Conservation (phyloP, 2,797 vertebrate species). For the Takifugu ocellatus region DNA sequence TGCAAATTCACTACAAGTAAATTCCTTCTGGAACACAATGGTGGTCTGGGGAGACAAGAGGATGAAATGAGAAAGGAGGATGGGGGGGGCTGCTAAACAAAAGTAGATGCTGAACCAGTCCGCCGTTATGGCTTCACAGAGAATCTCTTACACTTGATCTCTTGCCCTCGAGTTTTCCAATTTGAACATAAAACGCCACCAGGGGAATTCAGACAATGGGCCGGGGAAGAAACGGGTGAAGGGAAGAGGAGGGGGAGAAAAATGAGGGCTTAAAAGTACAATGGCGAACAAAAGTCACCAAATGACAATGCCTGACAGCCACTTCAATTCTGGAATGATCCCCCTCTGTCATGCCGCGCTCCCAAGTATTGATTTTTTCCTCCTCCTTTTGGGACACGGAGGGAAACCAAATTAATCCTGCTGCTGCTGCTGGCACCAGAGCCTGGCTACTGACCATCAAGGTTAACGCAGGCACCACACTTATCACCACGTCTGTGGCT, state of each 20-base stretch:
- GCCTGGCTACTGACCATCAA: slow-evolving; percentile 85
- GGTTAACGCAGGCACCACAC: slow-evolving; percentile 93
- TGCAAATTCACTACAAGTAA: slow-evolving; percentile 76
- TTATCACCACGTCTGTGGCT: slow-evolving; percentile 88
- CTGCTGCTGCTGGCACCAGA: slow-evolving; percentile 61
- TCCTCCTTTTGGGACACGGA: slow-evolving; percentile 32
- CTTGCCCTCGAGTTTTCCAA: slow-evolving; percentile 81
- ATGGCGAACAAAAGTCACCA: slow-evolving; percentile 92
- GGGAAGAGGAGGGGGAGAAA: slow-evolving; percentile 75
- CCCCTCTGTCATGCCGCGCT: slow-evolving; percentile 75
- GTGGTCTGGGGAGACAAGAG: slow-evolving; percentile 62
- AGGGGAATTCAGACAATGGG: slow-evolving; percentile 84
- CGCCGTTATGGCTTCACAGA: slow-evolving; percentile 69
- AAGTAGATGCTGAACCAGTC: slow-evolving; percentile 65
- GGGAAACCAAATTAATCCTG: slow-evolving; percentile 81
- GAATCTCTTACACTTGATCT: slow-evolving; percentile 82
- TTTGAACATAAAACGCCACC: slow-evolving; percentile 79
- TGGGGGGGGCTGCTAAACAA: slow-evolving; percentile 44
- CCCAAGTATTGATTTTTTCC: slow-evolving; percentile 90
- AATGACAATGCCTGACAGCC: slow-evolving; percentile 93
- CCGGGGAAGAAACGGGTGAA: slow-evolving; percentile 58
- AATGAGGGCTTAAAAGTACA: slow-evolving; percentile 95
- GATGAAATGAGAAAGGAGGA: slow-evolving; percentile 62
- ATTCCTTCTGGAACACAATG: slow-evolving; percentile 67
- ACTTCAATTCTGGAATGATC: slow-evolving; percentile 96